Conservation (phyloP, 2,797 vertebrate genomes). For the Fundulus diaphanus region DNA sequence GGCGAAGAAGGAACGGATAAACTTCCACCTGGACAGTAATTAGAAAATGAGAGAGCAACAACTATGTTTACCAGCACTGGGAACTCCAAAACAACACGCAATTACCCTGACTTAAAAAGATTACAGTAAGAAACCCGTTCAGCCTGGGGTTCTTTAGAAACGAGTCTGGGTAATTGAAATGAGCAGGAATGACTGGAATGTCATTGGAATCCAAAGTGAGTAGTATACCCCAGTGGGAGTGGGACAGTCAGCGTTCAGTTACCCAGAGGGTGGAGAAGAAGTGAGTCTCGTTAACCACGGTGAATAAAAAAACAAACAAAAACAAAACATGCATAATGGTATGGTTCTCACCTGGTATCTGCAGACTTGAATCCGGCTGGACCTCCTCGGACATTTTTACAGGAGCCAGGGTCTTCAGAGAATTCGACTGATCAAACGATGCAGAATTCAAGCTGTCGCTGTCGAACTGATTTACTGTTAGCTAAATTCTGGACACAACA, state of each 20-base stretch:
- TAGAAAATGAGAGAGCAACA: neutral
- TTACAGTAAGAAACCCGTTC: conserved; percentile 10
- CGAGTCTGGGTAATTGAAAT: conserved; percentile 15
- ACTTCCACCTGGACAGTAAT: conserved; percentile 70
- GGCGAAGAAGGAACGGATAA: conserved; percentile 80
- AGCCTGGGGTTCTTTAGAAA: neutral
- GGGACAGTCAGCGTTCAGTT: conserved; percentile 30
- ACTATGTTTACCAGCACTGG: neutral
- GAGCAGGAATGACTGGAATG: conserved; percentile 57
- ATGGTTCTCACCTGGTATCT: conserved; percentile 55
- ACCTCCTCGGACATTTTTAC: conserved; percentile 69
- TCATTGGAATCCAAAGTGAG: conserved; percentile 43
- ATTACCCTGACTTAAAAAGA: neutral
- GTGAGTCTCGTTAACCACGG: conserved; percentile 31
- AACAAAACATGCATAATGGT: neutral
- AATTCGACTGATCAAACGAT: conserved; percentile 7
- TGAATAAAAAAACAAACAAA: conserved; percentile 16
- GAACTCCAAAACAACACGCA: neutral
- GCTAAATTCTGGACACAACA: neutral
- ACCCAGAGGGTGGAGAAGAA: conserved; percentile 25
- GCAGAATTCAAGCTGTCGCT: neutral
- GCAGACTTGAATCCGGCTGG: conserved; percentile 60
- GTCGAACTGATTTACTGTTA: neutral
- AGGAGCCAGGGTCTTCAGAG: conserved; percentile 68
- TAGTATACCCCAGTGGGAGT: conserved; percentile 43